A percentile compares a stretch with the other conserved stretches of the same genome.
These are phyloP conservation scores for Myiagra hebetior DNA, from an alignment of 2,113 vertebrate species.

Conservation along the genomic window DNA sequence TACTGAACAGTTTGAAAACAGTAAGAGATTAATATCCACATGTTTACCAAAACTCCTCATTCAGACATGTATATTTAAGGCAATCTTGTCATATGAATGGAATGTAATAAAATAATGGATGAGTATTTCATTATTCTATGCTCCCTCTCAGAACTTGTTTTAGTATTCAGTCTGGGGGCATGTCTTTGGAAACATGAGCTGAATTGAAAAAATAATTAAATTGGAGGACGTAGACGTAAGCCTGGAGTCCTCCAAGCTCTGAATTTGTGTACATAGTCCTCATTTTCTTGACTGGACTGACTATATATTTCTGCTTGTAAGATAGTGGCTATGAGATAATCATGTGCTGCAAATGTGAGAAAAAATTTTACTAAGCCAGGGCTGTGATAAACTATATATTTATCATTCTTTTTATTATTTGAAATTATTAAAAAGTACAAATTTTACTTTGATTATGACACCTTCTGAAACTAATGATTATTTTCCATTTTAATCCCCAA, in stretches of 20 bases:
- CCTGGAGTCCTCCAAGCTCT: background rate
- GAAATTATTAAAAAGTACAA: background rate
- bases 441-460: background rate
- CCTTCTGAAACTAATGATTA: background rate
- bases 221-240: background rate
- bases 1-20: background rate
- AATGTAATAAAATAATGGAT: conserved; percentile 53
- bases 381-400: background rate
- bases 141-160: conserved; percentile 24
- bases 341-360: conserved; percentile 1
- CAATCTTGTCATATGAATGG: conserved; percentile 6
- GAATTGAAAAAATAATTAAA: conserved; percentile 20
- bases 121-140: conserved; percentile 11
- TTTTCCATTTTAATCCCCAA: background rate
- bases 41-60: conserved; percentile 35
- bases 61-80: conserved; percentile 36
- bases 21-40: conserved; percentile 22
- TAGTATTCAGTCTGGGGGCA: background rate
- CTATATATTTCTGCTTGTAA: background rate
- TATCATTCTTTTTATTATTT: background rate
- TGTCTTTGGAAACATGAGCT: background rate
- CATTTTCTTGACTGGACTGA: background rate
- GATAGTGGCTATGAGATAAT: background rate
- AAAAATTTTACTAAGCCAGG: background rate
- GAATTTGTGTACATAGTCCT: background rate